Conservation (phyloP, 2,888 invertebrate genomes). For the Ganaspis brasiliensis region DNA sequence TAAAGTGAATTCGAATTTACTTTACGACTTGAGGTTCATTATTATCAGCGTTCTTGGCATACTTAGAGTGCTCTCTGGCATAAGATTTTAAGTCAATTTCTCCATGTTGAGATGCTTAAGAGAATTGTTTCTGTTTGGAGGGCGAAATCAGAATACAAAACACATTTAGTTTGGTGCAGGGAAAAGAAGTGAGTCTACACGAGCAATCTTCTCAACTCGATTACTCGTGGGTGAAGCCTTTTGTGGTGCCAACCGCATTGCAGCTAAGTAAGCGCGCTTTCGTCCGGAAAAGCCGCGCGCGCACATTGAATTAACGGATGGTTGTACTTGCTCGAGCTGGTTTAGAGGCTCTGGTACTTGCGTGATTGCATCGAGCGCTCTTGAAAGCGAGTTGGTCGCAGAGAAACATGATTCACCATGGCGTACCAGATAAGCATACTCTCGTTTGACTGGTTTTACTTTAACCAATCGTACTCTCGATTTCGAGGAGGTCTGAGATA, state of each 20-base stretch:
- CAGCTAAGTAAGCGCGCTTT: slow-evolving; percentile 32
- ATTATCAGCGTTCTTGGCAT: no score
- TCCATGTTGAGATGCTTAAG: no score
- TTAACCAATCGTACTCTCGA: slow-evolving; percentile 39
- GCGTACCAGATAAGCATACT: slow-evolving; percentile 16
- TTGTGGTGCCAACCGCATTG: slow-evolving; percentile 29
- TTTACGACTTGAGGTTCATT: no score
- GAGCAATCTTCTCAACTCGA: not conserved
- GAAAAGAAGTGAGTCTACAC: not conserved
- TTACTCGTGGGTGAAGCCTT: slow-evolving; percentile 22
- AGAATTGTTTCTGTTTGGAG: not conserved
- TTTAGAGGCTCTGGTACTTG: slow-evolving; percentile 21
- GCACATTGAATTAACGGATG: slow-evolving; percentile 31
- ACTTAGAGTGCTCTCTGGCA: no score
- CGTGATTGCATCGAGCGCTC: slow-evolving; percentile 46
- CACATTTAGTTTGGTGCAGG: not conserved
- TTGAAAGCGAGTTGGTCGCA: slow-evolving; percentile 61
- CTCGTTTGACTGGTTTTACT: slow-evolving; percentile 39
- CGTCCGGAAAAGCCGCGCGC: slow-evolving; percentile 34
- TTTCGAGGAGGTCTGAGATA: slow-evolving; percentile 22
- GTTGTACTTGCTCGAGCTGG: slow-evolving; percentile 14
- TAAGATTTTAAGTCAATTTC: no score
- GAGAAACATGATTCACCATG: slow-evolving; percentile 56
- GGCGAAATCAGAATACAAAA: not conserved
- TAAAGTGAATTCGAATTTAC: no score